Percentiles rank a stretch among this genome's conserved stretches.
Conservation (phyloP, 1,140 invertebrate genomes). For the Steinernema khuongi region DNA sequence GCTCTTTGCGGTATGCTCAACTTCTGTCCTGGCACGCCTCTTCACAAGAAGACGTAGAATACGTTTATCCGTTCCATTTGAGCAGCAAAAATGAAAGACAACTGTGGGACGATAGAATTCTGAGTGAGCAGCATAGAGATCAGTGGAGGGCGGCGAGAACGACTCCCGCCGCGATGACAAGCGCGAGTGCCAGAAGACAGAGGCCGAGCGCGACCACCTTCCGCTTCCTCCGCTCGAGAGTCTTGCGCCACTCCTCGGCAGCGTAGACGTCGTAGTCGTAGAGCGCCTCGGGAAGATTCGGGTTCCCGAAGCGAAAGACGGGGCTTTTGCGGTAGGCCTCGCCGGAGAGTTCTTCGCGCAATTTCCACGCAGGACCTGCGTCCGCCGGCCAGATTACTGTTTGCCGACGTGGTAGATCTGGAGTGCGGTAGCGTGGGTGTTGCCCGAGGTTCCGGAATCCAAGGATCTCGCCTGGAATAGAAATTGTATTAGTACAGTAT, state of each 20-base stretch:
- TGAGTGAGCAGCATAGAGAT: no score
- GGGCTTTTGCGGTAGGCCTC: slow-evolving; percentile 8
- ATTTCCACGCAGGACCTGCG: slow-evolving; percentile 26
- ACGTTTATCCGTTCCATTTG: no score
- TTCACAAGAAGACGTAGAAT: no score
- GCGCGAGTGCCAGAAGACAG: slow-evolving; percentile 11
- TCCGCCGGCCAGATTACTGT: slow-evolving; percentile 25
- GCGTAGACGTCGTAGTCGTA: slow-evolving; percentile 27
- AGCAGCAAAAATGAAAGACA: no score
- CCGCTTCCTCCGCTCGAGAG: not conserved
- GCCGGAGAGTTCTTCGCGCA: not conserved
- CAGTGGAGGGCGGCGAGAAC: slow-evolving; percentile 21
- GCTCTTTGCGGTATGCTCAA: no score
- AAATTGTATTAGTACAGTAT: not conserved
- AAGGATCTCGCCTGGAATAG: not conserved
- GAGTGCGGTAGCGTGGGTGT: slow-evolving; percentile 3
- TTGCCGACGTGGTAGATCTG: not conserved
- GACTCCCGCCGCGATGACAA: slow-evolving; percentile 22
- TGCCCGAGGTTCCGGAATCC: slow-evolving; percentile 1
- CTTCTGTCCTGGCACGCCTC: no score
- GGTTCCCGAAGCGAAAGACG: slow-evolving; percentile 18
- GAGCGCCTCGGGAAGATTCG: not conserved
- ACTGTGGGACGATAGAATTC: no score
- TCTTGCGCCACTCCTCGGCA: slow-evolving; percentile 14
- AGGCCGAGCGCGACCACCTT: slow-evolving; percentile 17